These are phyloP conservation scores for Brachionus asplanchnoidis DNA, from an alignment of 1,140 invertebrate genomes.

Conservation along the genomic window DNA sequence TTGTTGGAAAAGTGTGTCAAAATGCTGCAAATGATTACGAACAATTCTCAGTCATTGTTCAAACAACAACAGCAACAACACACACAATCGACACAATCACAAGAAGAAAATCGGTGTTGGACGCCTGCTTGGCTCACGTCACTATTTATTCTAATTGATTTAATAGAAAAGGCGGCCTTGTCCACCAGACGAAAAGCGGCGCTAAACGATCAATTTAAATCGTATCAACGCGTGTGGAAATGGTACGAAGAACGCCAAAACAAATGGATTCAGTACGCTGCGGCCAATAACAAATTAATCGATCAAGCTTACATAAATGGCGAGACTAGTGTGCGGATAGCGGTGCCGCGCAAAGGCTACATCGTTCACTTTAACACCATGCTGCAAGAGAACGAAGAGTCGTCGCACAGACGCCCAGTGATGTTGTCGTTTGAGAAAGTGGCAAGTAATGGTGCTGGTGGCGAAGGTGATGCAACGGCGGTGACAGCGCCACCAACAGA, in stretches of 20 bases:
- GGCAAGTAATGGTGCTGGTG: background rate
- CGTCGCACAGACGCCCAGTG: conserved; percentile 74
- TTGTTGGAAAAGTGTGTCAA: conserved; percentile 62
- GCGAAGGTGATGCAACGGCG: no score
- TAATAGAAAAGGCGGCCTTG: conserved; percentile 73
- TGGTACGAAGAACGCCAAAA: conserved; percentile 78
- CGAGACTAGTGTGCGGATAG: conserved; percentile 23
- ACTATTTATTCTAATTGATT: conserved; percentile 70
- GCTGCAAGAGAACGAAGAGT: conserved; percentile 70
- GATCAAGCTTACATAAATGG: conserved; percentile 69
- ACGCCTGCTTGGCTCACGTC: conserved; percentile 73
- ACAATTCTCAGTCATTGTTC: conserved; percentile 46
- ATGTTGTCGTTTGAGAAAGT: conserved; percentile 63
- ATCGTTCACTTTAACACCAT: conserved; percentile 74
- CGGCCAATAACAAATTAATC: conserved; percentile 71
- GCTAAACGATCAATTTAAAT: conserved; percentile 60
- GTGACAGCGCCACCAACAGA: no score
- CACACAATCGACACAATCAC: no score
- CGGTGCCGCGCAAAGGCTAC: conserved; percentile 64
- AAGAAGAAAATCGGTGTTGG: no score
- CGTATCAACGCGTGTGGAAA: conserved; percentile 67
- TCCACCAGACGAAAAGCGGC: conserved; percentile 67
- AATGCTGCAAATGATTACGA: conserved; percentile 54
- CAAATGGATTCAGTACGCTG: conserved; percentile 73
- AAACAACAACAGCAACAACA: conserved; percentile 1